Evolutionary conservation across 2,113 vertebrate species (phyloP).

Genomic region (Solea solea): DNA sequence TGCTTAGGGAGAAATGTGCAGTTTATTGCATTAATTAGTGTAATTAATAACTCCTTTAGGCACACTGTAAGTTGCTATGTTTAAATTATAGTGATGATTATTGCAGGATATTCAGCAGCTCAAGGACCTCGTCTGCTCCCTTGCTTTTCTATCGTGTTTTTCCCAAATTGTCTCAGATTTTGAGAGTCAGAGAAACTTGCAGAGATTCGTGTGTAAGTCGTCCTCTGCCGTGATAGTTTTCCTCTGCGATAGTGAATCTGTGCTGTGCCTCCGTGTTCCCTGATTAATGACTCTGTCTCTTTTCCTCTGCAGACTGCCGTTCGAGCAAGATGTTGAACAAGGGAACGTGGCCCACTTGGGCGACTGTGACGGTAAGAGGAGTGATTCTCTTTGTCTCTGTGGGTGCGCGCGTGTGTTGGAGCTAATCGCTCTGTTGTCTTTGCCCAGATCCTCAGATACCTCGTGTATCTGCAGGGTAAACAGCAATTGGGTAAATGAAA

Average conservation of each 20-base stretch:
- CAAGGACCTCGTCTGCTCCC: conserved; percentile 17
- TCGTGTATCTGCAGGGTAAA: conserved; percentile 33
- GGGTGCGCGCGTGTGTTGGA: conserved; percentile 15
- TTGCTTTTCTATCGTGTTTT: not conserved
- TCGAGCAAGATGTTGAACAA: conserved; percentile 92
- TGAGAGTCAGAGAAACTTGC: conserved; percentile 7
- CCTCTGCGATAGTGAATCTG: conserved; percentile 54
- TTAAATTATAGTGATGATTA: conserved; percentile 50
- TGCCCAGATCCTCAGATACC: conserved; percentile 38
- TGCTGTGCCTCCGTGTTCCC: conserved; percentile 36
- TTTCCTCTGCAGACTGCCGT: conserved; percentile 82
- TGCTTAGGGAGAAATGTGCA: conserved; percentile 42
- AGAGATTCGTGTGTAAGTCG: conserved; percentile 18
- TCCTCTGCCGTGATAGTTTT: conserved; percentile 43
- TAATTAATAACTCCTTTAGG: conserved; percentile 52
- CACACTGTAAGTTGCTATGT: conserved; percentile 26
- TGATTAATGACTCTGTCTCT: conserved; percentile 67
- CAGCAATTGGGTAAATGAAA: conserved; percentile 28
- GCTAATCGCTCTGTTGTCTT: conserved; percentile 41
- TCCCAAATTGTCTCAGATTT: not conserved
- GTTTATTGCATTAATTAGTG: conserved; percentile 44
- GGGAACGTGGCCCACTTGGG: conserved; percentile 91
- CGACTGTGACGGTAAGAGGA: conserved; percentile 91
- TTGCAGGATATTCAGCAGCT: conserved; percentile 33
- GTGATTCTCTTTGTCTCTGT: not conserved